Evolutionary conservation across 2,797 vertebrate genomes (phyloP), one percentile per base, ranked within the genome.

Genomic region (Bradypodion ventrale): DNA sequence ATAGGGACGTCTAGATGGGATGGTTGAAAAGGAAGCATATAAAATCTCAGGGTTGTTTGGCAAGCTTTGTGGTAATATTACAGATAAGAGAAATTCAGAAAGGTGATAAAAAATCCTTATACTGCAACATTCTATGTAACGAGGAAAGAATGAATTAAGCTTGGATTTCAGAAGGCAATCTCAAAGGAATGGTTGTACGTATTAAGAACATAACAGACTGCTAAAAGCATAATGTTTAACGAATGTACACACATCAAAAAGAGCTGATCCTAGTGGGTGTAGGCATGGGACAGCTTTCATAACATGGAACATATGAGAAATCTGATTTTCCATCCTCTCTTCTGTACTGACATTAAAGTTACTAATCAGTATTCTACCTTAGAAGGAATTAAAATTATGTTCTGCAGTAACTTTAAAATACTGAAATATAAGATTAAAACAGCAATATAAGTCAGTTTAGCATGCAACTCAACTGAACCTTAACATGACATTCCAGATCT

Each of bases 281-380:
- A 15, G 42, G n/a, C 77, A 65, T 66, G 42, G 19, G n/a, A 62
- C 42, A 62, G 19, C 10, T 68, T 75, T 83, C n/a, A 40, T n/a
- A 75, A 7, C 19, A 27, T 56, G 12, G 13, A 75, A 66, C 29
- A 52, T 75, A 37, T 60, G 59, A 82, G n/a, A 82, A 60, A 29
- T 21, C 32, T 75, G 70, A 1, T 13, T 79, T 66, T 70, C n/a
- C 68, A 15, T 63, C 66, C 80, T 37, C 82, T 49, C 72, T 60
- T 73, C 69, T 65, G 75, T 65, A 82, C 66, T 75, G 49, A 66
- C 40, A 46, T 32, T 65, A 78, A 65, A 66, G 13, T n/a, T 52
- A 19, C 63, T 83, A 56, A 40, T 56, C 49, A 42, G 21, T 1
- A 68, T 76, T 75, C 23, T 63, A 37, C 60, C 10, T n/a, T 63